Evolutionary conservation across 2,888 invertebrate species (phyloP), one percentile per base, ranked within the genome.

Genomic region (Drosophila bunnanda): DNA sequence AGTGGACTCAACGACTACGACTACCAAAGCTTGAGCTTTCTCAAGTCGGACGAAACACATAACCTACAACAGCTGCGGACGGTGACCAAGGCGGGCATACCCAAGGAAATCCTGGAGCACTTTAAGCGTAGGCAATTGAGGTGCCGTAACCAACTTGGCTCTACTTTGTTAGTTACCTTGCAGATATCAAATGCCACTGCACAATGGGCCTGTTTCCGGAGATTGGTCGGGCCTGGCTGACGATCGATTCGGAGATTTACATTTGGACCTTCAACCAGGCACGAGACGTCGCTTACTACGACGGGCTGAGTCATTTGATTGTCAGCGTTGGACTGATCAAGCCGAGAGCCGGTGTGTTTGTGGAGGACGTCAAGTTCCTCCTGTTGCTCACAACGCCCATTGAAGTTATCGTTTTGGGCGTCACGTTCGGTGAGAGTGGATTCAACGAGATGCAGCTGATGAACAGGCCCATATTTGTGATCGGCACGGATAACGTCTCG

Each of bases 181-280:
- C 92, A 98, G 98, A 97, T 93, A 97, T 98, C 94, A 98, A 98
- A 93, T 97, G 97, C 81, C 97, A 98, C 90, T 98, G 98, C 91
- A 95, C 97, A 93, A 98, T 99, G 98, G 99, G 99, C 4, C 93
- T 99, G 10, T 99, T 99, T 93, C 96, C 98, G 65, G 98, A 98
- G 92, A 98, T 99, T 79, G 96, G 96, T 60, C 94, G 99, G 90
- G 99, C 99, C 0, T 99, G 99, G 99, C 93, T 99, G 61, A 97
- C 98, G 7, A 97, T 99, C 80, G 99, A 99, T 91, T 98, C 98
- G 86, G 98, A 99, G 93, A 96, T 99, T 82, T 99, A 98, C 93
- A 92, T 93, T 39, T 99, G 99, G 99, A 97, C 98, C 30, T 99
- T 98, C 93, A 98, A 98, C 92, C 96, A 98, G 93, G 97, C 97